These are phyloP conservation scores for Hydraecia micacea DNA, from an alignment of 2,888 invertebrate genomes.

Conservation along the genomic window DNA sequence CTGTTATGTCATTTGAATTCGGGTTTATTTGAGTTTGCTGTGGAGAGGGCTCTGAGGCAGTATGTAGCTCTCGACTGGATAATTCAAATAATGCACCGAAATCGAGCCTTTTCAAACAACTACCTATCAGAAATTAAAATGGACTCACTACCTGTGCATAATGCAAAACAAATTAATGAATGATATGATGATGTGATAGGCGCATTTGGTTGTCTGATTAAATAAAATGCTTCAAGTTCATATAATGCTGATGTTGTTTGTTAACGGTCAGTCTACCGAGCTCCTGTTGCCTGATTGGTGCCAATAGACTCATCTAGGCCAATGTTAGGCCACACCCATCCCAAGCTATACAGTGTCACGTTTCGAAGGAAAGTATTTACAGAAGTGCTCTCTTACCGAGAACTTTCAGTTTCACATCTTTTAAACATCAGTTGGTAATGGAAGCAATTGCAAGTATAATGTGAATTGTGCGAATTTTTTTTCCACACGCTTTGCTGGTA, in stretches of 20 bases:
- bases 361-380: conserved; percentile 18
- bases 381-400: conserved; percentile 20
- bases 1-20: conserved; percentile 60
- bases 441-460: conserved; percentile 41
- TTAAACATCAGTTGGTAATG: conserved; percentile 46
- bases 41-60: conserved; percentile 12
- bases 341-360: conserved; percentile 16
- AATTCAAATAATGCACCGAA: conserved; percentile 2
- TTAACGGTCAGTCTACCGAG: too few relatives aligned
- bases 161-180: not conserved
- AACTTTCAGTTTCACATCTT: conserved; percentile 45
- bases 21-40: conserved; percentile 57
- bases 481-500: conserved; percentile 45
- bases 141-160: not conserved
- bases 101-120: conserved; percentile 1
- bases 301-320: conserved; percentile 3
- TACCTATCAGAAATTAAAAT: not conserved
- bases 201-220: not conserved
- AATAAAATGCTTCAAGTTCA: not conserved
- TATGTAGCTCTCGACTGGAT: conserved; percentile 5
- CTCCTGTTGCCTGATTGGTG: conserved; percentile 1
- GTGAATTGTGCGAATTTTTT: conserved; percentile 43
- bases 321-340: not conserved
- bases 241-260: conserved; percentile 1
- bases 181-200: not conserved